A percentile compares a stretch with the other conserved stretches of the same genome.
Conservation (phyloP, 2,113 vertebrate species). For the Silurus asotus region DNA sequence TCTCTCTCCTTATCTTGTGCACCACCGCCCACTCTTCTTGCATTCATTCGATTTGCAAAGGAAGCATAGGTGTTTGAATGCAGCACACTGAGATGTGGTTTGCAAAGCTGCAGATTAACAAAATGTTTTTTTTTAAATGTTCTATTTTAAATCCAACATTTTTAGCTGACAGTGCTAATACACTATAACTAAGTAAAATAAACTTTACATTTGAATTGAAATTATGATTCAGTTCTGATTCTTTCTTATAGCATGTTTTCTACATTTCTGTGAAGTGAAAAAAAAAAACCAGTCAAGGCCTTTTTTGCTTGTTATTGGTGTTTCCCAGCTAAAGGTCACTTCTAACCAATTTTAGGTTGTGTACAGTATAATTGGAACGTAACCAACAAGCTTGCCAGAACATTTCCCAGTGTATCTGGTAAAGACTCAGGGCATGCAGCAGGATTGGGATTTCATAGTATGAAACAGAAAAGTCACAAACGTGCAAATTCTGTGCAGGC, state of each 20-base stretch:
- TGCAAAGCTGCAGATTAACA: constrained; percentile 50
- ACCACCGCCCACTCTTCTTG: constrained; percentile 61
- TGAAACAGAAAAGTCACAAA: background rate
- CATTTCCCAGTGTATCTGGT: background rate
- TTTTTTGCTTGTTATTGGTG: background rate
- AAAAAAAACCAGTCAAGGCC: too few relatives aligned
- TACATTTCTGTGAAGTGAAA: background rate
- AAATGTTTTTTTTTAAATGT: background rate
- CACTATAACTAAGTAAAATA: too few relatives aligned
- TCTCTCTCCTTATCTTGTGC: constrained; percentile 57
- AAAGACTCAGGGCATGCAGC: background rate
- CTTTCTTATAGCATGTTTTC: background rate
- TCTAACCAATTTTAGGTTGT: background rate
- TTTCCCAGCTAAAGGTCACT: background rate
- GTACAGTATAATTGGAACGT: background rate
- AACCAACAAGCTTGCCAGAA: background rate
- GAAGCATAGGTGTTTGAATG: constrained; percentile 50
- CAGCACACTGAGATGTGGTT: constrained; percentile 49
- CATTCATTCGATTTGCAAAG: constrained; percentile 50
- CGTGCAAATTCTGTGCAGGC: too few relatives aligned
- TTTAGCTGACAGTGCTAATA: background rate
- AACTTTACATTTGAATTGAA: too few relatives aligned
- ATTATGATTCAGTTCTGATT: background rate
- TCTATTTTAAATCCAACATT: constrained; percentile 28
- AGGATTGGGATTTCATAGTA: background rate